Base-by-base conservation (phyloP, 2,888 invertebrate species). In the Ptychoptera albimana region DNA sequence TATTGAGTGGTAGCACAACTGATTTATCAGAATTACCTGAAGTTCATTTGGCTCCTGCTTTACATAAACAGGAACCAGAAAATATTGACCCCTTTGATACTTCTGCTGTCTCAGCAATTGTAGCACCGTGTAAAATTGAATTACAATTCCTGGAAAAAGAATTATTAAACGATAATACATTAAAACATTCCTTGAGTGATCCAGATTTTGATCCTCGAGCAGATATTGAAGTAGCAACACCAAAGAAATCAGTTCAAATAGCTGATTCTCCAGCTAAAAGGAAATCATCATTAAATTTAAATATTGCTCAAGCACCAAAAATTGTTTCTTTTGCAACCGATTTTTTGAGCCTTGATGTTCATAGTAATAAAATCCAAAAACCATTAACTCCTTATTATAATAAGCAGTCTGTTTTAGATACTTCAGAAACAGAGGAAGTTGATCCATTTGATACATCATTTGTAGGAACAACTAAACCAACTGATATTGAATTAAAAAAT, bases 361-460 rank as follows among this genome's bases (percentile, higher is more conserved):
- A 80, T 56, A 68, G 68, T 49, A 66, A 61, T 30, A 77, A 75
- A 56, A 68, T 73, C 43, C 67, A 68, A 23, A 85, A 86, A 57
- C 87, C 87, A 4, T 58, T 85, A 42, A 87, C 87, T 5, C 87
- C 87, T 0, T 86, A 85, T 55, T 86, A 86, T 60, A 75, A 79
- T 1, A 79, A 49, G 75, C 77, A 53, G 63, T 72, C 42, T 7
- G 9, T 12, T 10, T 34, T 43, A 44, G 70, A 72, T 3, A 67
- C 78, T 41, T 71, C 74, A 35, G 71, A 70, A 53, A 67, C 71
- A 51, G 72, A 74, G 46, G 58, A 67, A 6, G 64, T 66, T 30
- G 88, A 89, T 68, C 89, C 89, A 0, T 91, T 91, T 59, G 91
- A 91, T 58, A 91, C 91, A 0, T 83, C 88, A 0, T 82, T 84